A percentile compares a stretch with the other conserved stretches of the same genome.
Evolutionary conservation across 2,888 invertebrate genomes (phyloP).

Genomic region (Ectemnius lituratus): DNA sequence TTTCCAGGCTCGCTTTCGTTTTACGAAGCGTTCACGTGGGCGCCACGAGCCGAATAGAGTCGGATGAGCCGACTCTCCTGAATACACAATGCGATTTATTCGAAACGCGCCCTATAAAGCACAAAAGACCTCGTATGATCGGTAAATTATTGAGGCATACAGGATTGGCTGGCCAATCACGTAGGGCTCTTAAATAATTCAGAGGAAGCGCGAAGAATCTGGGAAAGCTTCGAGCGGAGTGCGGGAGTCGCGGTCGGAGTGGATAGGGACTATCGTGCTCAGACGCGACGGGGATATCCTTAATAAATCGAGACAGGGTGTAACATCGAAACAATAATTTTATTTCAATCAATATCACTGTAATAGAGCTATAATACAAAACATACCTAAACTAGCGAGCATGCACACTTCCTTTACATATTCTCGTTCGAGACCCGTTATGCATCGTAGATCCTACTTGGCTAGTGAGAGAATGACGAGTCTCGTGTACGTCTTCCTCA

Average conservation of each 20-base stretch:
- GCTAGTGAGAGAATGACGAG: slow-evolving; percentile 28
- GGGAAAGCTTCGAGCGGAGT: slow-evolving; percentile 36
- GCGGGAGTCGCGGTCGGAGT: slow-evolving; percentile 38
- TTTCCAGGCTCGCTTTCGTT: slow-evolving; percentile 19
- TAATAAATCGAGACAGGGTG: not conserved
- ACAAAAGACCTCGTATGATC: slow-evolving; percentile 76
- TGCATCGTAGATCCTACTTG: slow-evolving; percentile 38
- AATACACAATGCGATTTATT: slow-evolving; percentile 77
- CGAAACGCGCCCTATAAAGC: slow-evolving; percentile 71
- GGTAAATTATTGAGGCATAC: slow-evolving; percentile 76
- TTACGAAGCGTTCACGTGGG: slow-evolving; percentile 25
- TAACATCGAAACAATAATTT: slow-evolving; percentile 72
- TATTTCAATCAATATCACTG: slow-evolving; percentile 64
- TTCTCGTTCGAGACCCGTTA: slow-evolving; percentile 31
- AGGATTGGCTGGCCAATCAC: slow-evolving; percentile 76
- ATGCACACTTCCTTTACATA: slow-evolving; percentile 50
- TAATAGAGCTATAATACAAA: slow-evolving; percentile 69
- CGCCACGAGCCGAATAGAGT: slow-evolving; percentile 70
- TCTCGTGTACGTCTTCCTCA: not conserved
- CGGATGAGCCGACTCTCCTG: slow-evolving; percentile 72
- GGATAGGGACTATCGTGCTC: not conserved
- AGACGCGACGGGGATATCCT: slow-evolving; percentile 13
- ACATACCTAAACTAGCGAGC: slow-evolving; percentile 58
- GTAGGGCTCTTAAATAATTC: slow-evolving; percentile 75
- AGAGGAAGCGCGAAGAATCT: slow-evolving; percentile 61